These are phyloP conservation scores for Drosophila formosana DNA, from an alignment of 2,888 invertebrate genomes.

Conservation along the genomic window DNA sequence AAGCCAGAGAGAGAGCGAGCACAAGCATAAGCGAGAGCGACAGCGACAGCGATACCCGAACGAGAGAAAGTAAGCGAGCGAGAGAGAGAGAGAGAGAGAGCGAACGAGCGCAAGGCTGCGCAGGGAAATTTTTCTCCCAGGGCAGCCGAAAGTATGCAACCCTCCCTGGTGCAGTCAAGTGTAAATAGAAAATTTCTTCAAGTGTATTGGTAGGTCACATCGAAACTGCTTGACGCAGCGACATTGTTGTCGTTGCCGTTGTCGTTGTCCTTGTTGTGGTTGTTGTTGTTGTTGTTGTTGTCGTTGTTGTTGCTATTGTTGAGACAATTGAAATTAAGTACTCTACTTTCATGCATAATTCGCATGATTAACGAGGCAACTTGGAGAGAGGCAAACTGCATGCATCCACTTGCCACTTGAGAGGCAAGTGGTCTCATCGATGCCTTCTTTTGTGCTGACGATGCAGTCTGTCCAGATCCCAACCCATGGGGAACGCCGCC, in stretches of 20 bases:
- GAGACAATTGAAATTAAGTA: slow-evolving; percentile 81
- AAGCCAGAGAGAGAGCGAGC: slow-evolving; percentile 21
- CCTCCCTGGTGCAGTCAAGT: slow-evolving; percentile 72
- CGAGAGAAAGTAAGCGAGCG: neutral
- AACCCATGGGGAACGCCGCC: neutral
- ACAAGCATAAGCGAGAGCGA: slow-evolving; percentile 2
- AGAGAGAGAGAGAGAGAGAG: neutral
- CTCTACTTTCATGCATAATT: slow-evolving; percentile 80
- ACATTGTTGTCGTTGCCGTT: slow-evolving; percentile 6
- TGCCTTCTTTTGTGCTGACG: slow-evolving; percentile 68
- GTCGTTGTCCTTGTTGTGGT: slow-evolving; percentile 22
- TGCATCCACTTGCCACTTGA: slow-evolving; percentile 69
- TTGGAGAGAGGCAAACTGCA: slow-evolving; percentile 13
- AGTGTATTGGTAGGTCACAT: slow-evolving; percentile 81
- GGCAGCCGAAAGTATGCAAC: slow-evolving; percentile 41
- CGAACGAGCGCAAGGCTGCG: slow-evolving; percentile 36
- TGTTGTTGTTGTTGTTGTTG: slow-evolving; percentile 31
- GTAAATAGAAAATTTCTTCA: slow-evolving; percentile 78
- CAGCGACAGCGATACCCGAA: no score
- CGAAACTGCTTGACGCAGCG: slow-evolving; percentile 60
- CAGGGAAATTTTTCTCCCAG: slow-evolving; percentile 64
- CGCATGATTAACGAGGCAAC: slow-evolving; percentile 76
- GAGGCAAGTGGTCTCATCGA: slow-evolving; percentile 65
- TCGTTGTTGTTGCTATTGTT: slow-evolving; percentile 58
- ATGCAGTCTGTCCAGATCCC: slow-evolving; percentile 45